phyloP scores from a whole-genome alignment of 2,888 invertebrate genomes.

The Pseudococcus viburni region DNA sequence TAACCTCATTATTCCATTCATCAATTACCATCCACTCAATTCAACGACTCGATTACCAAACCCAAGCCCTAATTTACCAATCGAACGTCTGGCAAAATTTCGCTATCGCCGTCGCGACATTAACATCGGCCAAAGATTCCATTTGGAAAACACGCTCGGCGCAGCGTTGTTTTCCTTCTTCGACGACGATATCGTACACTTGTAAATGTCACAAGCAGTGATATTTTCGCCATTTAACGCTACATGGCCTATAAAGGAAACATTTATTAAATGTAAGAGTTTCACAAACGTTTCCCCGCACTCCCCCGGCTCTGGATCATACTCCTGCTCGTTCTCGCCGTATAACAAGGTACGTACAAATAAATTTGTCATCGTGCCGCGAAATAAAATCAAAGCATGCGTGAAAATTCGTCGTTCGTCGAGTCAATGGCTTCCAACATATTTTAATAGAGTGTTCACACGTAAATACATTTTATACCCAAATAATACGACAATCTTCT shows the following conservation, averaged over 20 bases:
- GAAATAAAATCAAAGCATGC: constrained; percentile 28
- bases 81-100: not conserved
- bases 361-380: constrained; percentile 28
- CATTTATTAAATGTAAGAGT: constrained; percentile 47
- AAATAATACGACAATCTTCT: too few relatives aligned
- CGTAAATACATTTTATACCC: not conserved
- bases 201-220: constrained; percentile 47
- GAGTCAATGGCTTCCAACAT: not conserved
- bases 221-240: constrained; percentile 40
- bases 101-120: not conserved
- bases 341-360: not conserved
- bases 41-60: constrained; percentile 9
- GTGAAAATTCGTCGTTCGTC: constrained; percentile 36
- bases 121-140: not conserved
- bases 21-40: not conserved
- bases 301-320: not conserved
- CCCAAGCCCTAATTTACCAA: not conserved
- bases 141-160: not conserved
- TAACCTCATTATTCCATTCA: not conserved
- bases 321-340: not conserved
- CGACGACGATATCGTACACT: constrained; percentile 42
- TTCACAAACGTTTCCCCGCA: not conserved
- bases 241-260: constrained; percentile 49
- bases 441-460: constrained; percentile 25
- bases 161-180: not conserved